These are phyloP conservation scores for Apodemia duryi DNA, from an alignment of 2,888 invertebrate species.

Conservation along the genomic window DNA sequence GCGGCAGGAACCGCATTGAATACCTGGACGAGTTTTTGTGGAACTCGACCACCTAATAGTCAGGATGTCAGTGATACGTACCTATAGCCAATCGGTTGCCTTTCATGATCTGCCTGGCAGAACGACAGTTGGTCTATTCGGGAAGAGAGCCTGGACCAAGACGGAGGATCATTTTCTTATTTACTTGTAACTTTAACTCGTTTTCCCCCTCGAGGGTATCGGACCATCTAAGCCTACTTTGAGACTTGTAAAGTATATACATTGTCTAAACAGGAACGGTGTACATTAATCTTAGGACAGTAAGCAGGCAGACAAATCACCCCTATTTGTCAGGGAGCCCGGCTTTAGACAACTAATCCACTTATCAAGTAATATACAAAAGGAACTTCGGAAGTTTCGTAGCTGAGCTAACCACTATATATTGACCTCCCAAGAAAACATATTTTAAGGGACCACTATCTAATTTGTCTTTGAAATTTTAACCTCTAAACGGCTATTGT, in stretches of 20 bases:
- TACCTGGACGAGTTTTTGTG: too few species aligned
- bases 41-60: too few species aligned
- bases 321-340: neutral
- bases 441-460: neutral
- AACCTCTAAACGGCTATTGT: neutral
- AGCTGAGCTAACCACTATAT: neutral
- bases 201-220: neutral
- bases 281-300: conserved; percentile 8
- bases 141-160: too few species aligned
- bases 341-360: conserved; percentile 7
- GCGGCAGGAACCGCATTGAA: too few species aligned
- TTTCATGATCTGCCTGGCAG: too few species aligned
- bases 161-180: too few species aligned
- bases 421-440: neutral
- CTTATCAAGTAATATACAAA: conserved; percentile 9
- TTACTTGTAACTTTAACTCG: neutral
- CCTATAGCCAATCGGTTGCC: too few species aligned
- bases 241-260: neutral
- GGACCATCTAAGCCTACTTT: neutral
- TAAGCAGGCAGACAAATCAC: conserved; percentile 4
- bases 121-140: too few species aligned
- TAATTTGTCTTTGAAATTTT: neutral
- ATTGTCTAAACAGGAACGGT: conserved; percentile 3
- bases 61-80: too few species aligned
- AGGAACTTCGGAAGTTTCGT: neutral